Percentiles rank a stretch among this genome's conserved stretches.
phyloP scores from a whole-genome alignment of 2,888 invertebrate genomes.

The Pinctada fucata region DNA sequence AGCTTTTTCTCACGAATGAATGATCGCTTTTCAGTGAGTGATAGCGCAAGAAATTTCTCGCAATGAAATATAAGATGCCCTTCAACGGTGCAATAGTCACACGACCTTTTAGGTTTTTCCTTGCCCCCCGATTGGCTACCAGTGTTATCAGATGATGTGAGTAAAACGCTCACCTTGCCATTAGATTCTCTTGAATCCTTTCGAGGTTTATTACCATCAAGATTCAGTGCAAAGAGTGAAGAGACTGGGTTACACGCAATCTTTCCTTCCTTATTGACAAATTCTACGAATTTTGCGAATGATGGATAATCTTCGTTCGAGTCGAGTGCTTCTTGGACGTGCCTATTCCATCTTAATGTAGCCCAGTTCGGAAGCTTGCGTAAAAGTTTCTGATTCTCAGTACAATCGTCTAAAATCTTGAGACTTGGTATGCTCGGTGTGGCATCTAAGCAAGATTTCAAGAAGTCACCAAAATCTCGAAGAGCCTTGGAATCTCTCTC shows the following conservation, averaged over 20 bases:
- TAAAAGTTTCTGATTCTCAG: conserved; percentile 46
- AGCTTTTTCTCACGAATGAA: conserved; percentile 18
- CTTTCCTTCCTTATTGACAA: conserved; percentile 12
- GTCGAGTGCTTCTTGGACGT: conserved; percentile 34
- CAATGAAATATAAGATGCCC: conserved; percentile 28
- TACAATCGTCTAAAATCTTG: conserved; percentile 35
- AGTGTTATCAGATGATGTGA: not conserved
- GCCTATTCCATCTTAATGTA: not conserved
- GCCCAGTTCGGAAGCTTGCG: conserved; percentile 44
- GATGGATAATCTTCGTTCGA: not conserved
- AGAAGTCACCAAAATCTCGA: conserved; percentile 28
- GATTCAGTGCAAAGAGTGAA: conserved; percentile 13
- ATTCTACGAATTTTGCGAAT: conserved; percentile 21
- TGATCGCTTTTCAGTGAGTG: not conserved
- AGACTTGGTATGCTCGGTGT: conserved; percentile 8
- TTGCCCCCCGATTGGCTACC: too few relatives aligned
- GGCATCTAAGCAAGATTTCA: conserved; percentile 24
- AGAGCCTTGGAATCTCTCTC: conserved; percentile 9
- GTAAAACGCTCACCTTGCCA: conserved; percentile 6
- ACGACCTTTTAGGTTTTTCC: not conserved
- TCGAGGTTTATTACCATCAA: not conserved
- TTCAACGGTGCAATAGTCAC: conserved; percentile 14
- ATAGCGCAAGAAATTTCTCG: not conserved
- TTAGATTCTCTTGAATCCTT: not conserved
- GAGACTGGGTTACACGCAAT: conserved; percentile 27